These are phyloP conservation scores for Ctenopoma kingsleyae DNA, from an alignment of 2,797 vertebrate genomes.

Conservation along the genomic window DNA sequence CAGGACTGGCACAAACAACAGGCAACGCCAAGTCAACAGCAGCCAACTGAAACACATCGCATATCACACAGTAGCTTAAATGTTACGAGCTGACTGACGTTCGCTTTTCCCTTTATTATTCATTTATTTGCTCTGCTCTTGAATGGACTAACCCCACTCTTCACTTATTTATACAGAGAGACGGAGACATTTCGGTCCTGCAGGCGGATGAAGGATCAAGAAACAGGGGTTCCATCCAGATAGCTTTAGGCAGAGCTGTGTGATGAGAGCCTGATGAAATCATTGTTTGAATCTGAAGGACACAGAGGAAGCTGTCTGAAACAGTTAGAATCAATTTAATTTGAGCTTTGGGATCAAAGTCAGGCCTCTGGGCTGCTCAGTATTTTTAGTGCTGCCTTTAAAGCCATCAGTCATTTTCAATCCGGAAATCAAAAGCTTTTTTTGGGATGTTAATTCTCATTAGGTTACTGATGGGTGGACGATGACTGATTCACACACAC, in stretches of 20 bases:
- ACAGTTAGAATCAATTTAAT: conserved; percentile 77
- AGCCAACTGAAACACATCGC: conserved; percentile 19
- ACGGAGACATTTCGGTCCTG: conserved; percentile 51
- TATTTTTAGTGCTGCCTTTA: conserved; percentile 78
- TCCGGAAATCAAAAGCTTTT: conserved; percentile 69
- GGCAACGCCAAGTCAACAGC: neutral
- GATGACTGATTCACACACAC: conserved; percentile 56
- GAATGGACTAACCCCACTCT: conserved; percentile 57
- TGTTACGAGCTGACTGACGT: conserved; percentile 34
- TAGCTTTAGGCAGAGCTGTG: conserved; percentile 67
- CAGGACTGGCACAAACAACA: conserved; percentile 7
- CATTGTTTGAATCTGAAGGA: conserved; percentile 78
- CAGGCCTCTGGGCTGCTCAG: conserved; percentile 72
- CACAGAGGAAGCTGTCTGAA: conserved; percentile 75
- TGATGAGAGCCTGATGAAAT: conserved; percentile 78
- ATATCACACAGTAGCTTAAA: conserved; percentile 13
- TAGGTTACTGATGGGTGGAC: conserved; percentile 58
- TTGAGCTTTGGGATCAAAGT: conserved; percentile 78
- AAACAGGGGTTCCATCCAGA: conserved; percentile 66
- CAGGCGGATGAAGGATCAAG: conserved; percentile 59
- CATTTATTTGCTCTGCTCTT: conserved; percentile 66
- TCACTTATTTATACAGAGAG: conserved; percentile 70
- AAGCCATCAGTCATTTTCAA: conserved; percentile 79
- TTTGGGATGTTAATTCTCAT: conserved; percentile 76
- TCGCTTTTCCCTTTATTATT: conserved; percentile 58